Evolutionary conservation across 2,113 vertebrate genomes (phyloP).

Genomic region (Ornithorhynchus anatinus): DNA sequence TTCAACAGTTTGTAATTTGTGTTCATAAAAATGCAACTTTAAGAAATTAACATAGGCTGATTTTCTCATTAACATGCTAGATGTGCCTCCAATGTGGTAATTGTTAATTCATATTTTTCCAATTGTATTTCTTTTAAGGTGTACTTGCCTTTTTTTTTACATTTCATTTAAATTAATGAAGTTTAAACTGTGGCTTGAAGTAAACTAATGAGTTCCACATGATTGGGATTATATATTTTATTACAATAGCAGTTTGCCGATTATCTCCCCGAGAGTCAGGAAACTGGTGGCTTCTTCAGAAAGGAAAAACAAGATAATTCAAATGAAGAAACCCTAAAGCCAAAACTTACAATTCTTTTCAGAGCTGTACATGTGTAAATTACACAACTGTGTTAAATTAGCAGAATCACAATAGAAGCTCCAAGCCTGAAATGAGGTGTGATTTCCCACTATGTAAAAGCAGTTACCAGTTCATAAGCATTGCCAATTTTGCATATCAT

Average conservation of each 20-base stretch:
- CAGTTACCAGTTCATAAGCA: too few relatives aligned
- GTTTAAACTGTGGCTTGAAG: constrained; percentile 18
- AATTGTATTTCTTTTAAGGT: background rate
- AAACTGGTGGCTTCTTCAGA: background rate
- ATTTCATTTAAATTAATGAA: background rate
- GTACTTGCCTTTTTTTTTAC: background rate
- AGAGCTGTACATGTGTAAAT: background rate
- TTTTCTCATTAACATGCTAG: background rate
- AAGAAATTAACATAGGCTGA: background rate
- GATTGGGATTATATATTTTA: background rate
- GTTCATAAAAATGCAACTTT: background rate
- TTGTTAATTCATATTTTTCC: constrained; percentile 4
- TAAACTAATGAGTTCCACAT: background rate
- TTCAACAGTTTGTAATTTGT: background rate
- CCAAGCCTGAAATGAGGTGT: background rate
- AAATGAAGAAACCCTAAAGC: background rate
- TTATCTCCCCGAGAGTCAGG: background rate
- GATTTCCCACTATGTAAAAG: background rate
- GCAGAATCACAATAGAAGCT: constrained; percentile 4
- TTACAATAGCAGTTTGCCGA: background rate
- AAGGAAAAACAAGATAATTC: background rate
- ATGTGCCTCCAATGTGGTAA: background rate
- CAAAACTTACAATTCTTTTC: constrained; percentile 2
- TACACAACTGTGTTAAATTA: background rate
- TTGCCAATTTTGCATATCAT: background rate